Conservation (phyloP, 92 coral and sea anemone genomes). For the Phymanthus crucifer region DNA sequence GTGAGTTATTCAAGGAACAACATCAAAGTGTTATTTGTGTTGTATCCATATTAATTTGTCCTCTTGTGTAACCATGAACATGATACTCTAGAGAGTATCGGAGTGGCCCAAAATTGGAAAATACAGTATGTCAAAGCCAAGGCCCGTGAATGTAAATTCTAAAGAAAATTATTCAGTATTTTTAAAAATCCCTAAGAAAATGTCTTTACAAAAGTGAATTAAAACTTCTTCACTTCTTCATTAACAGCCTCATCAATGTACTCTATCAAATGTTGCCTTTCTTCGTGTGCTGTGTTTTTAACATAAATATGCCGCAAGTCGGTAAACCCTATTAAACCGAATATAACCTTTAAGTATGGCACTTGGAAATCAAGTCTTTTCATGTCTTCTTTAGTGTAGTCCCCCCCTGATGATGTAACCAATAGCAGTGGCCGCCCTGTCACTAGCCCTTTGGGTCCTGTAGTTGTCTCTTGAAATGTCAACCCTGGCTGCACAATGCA, state of each 20-base stretch:
- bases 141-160: too few species aligned
- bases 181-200: too few species aligned
- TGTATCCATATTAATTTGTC: too few species aligned
- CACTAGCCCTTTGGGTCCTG: constrained; percentile 85
- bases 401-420: constrained; percentile 94
- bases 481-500: constrained; percentile 97
- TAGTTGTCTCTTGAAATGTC: constrained; percentile 80
- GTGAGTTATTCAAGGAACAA: too few species aligned
- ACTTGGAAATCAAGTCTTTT: constrained; percentile 88
- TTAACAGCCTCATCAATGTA: constrained; percentile 44
- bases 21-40: too few species aligned
- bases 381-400: constrained; percentile 75
- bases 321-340: constrained; percentile 91
- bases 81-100: too few species aligned
- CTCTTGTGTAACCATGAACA: too few species aligned
- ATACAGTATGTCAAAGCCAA: too few species aligned
- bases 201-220: not conserved
- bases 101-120: too few species aligned
- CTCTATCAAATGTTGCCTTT: constrained; percentile 48
- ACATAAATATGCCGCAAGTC: constrained; percentile 92
- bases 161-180: too few species aligned
- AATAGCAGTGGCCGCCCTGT: constrained; percentile 76
- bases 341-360: constrained; percentile 91
- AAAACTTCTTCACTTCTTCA: constrained; percentile 64
- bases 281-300: constrained; percentile 78